Conservation (phyloP, 2,113 vertebrate species). For the Bufo gargarizans region DNA sequence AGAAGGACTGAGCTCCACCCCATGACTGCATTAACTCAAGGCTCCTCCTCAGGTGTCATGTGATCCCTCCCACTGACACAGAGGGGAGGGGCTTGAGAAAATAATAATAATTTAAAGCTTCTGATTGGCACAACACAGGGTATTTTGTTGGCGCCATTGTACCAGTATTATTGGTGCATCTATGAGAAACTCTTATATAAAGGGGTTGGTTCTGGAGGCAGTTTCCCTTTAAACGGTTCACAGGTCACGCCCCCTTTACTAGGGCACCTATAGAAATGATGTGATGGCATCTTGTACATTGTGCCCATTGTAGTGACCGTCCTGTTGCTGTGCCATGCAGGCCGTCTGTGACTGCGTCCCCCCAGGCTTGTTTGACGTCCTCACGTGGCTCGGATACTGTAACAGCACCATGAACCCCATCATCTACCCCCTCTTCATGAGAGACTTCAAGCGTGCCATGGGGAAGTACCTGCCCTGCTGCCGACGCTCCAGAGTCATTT, state of each 20-base stretch:
- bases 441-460: slow-evolving; percentile 94
- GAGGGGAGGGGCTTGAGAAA: too few relatives aligned
- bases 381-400: slow-evolving; percentile 97
- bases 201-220: too few relatives aligned
- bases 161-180: background rate
- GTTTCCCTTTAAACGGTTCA: background rate
- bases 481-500: slow-evolving; percentile 76
- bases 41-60: too few relatives aligned
- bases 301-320: background rate
- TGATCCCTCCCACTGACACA: too few relatives aligned
- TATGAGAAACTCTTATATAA: background rate
- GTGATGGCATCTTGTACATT: background rate
- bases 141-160: background rate
- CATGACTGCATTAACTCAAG: too few relatives aligned
- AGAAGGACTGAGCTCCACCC: too few relatives aligned
- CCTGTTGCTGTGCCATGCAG: slow-evolving; percentile 65
- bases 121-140: too few relatives aligned
- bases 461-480: slow-evolving; percentile 86
- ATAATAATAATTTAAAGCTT: too few relatives aligned
- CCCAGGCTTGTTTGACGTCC: slow-evolving; percentile 81
- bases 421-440: slow-evolving; percentile 97
- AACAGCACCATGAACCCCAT: slow-evolving; percentile 99
- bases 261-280: background rate
- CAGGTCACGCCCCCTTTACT: too few relatives aligned
- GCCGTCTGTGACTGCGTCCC: slow-evolving; percentile 89